Conservation (phyloP, 2,888 invertebrate genomes). For the Lepeophtheirus nordmannii region DNA sequence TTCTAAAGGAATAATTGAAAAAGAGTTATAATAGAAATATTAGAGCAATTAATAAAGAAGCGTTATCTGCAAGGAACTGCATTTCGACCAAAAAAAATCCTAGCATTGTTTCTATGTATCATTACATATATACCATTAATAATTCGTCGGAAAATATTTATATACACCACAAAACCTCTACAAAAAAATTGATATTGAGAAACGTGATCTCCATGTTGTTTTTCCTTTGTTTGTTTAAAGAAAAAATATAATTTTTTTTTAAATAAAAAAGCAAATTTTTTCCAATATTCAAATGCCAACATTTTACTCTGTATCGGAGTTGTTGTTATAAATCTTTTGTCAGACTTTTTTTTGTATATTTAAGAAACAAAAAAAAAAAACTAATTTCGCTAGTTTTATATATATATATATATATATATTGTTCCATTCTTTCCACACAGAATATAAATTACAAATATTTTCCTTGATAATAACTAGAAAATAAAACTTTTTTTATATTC, state of each 20-base stretch:
- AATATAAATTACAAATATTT: neutral
- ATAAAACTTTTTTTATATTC: neutral
- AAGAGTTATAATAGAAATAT: too few relatives aligned
- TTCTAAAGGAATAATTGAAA: too few relatives aligned
- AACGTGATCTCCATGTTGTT: neutral
- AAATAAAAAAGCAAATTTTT: neutral
- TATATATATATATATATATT: too few relatives aligned
- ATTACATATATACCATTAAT: too few relatives aligned
- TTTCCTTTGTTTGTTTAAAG: neutral
- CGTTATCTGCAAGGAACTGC: too few relatives aligned
- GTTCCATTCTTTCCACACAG: neutral
- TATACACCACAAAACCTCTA: too few relatives aligned
- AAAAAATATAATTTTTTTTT: neutral
- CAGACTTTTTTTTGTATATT: constrained; percentile 1
- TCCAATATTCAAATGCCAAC: neutral
- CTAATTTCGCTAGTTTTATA: neutral
- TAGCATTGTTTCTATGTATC: too few relatives aligned
- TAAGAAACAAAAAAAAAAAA: neutral
- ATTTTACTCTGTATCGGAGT: neutral
- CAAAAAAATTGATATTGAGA: too few relatives aligned
- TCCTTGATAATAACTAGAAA: neutral
- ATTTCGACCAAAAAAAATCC: too few relatives aligned
- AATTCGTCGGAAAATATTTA: too few relatives aligned
- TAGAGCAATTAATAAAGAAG: too few relatives aligned
- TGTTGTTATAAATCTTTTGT: neutral